A percentile compares a stretch with the other conserved stretches of the same genome.
Conservation (phyloP, 2,888 invertebrate species). For the Abrostola triplasia region DNA sequence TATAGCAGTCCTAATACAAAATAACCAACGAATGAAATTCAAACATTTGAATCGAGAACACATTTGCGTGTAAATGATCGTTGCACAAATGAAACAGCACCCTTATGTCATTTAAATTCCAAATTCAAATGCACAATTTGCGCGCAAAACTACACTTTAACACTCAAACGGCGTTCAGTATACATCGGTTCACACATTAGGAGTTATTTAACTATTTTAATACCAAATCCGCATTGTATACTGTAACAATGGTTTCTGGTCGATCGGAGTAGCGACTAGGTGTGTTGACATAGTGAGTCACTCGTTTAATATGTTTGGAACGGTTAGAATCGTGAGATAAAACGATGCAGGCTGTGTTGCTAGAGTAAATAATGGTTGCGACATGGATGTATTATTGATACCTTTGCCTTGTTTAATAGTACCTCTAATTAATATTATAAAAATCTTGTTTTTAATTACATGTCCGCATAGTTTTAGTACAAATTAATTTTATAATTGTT, state of each 20-base stretch:
- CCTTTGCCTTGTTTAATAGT: no score
- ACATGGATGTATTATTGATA: slow-evolving; percentile 26
- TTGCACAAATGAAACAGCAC: background rate
- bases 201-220: slow-evolving; percentile 9
- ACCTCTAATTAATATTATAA: no score
- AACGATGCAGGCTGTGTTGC: slow-evolving; percentile 28
- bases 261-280: slow-evolving; percentile 19
- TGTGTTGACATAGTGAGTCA: slow-evolving; percentile 54
- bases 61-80: slow-evolving; percentile 1
- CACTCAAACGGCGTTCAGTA: background rate
- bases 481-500: no score
- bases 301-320: slow-evolving; percentile 43
- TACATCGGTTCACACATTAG: slow-evolving; percentile 11
- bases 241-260: slow-evolving; percentile 14
- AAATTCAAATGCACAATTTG: slow-evolving; percentile 5
- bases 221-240: slow-evolving; percentile 20
- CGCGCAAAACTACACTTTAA: background rate
- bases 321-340: slow-evolving; percentile 48
- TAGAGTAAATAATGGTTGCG: slow-evolving; percentile 31
- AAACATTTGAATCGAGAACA: slow-evolving; percentile 5
- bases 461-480: no score
- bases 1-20: no score
- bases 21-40: background rate
- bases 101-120: background rate
- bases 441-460: no score